These are phyloP conservation scores for Stegodyphus mimosarum DNA, from an alignment of 1,140 invertebrate genomes.

Conservation along the genomic window DNA sequence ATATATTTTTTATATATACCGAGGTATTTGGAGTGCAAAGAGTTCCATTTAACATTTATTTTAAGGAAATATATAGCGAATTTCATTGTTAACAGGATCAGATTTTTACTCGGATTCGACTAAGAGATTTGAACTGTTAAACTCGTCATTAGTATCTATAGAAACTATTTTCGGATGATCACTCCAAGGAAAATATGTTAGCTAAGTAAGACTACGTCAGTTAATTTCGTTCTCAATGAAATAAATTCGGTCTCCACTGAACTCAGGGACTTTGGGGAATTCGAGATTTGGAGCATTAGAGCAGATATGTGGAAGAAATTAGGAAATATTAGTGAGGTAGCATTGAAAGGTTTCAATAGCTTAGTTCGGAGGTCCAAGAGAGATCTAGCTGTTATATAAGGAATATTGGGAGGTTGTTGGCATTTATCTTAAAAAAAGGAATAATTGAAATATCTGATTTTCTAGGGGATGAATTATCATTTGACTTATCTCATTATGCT, in stretches of 20 bases:
- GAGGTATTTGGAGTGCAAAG: background rate
- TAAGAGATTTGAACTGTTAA: background rate
- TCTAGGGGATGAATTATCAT: too few relatives aligned
- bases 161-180: background rate
- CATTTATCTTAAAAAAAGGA: background rate
- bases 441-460: too few relatives aligned
- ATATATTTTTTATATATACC: too few relatives aligned
- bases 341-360: background rate
- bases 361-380: background rate
- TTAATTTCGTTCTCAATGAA: slow-evolving; percentile 1
- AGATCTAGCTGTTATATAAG: background rate
- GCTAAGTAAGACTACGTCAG: background rate
- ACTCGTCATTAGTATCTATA: background rate
- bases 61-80: background rate
- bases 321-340: background rate
- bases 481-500: too few relatives aligned
- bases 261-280: slow-evolving; percentile 1
- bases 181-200: too few relatives aligned
- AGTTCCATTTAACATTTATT: background rate
- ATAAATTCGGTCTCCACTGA: background rate
- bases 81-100: background rate
- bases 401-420: background rate
- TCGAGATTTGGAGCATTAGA: background rate
- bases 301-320: background rate
- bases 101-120: background rate